Evolutionary conservation across 2,797 vertebrate species (phyloP).

Genomic region (Rachycentron canadum): DNA sequence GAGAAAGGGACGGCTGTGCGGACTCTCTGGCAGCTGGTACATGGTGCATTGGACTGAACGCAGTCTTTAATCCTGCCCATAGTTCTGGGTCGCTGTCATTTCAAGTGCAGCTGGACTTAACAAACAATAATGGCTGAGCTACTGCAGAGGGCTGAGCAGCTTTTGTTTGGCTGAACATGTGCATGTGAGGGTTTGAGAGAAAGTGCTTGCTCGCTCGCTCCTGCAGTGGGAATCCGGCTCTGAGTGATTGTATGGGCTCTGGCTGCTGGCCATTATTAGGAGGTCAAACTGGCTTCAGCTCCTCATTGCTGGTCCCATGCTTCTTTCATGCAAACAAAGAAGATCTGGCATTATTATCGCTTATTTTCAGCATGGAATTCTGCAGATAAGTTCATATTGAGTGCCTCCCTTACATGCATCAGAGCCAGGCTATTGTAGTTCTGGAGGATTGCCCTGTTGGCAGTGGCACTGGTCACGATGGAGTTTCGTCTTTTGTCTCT

Average conservation of each 20-base stretch:
- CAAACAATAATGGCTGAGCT: conserved; percentile 65
- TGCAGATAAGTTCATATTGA: conserved; percentile 71
- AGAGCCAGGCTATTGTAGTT: conserved; percentile 66
- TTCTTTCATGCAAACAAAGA: conserved; percentile 68
- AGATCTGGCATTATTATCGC: conserved; percentile 66
- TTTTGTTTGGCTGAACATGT: conserved; percentile 53
- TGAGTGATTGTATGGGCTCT: conserved; percentile 60
- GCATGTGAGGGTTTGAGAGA: conserved; percentile 51
- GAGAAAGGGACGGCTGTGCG: conserved; percentile 27
- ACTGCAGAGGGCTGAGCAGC: conserved; percentile 57
- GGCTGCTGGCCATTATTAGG: conserved; percentile 71
- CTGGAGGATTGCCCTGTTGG: conserved; percentile 67
- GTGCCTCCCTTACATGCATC: conserved; percentile 44
- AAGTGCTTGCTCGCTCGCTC: conserved; percentile 40
- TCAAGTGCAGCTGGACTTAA: conserved; percentile 74
- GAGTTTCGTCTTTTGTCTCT: conserved; percentile 56
- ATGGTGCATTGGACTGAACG: conserved; percentile 41
- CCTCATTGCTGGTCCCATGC: conserved; percentile 47
- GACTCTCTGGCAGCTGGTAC: conserved; percentile 64
- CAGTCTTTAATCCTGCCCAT: conserved; percentile 69
- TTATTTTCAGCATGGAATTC: conserved; percentile 67
- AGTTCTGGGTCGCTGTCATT: conserved; percentile 73
- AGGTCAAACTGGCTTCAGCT: conserved; percentile 68
- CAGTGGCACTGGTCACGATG: conserved; percentile 18
- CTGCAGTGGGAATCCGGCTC: conserved; percentile 58